phyloP scores from a whole-genome alignment of 2,797 vertebrate species.

The Rhynchonycteris naso region DNA sequence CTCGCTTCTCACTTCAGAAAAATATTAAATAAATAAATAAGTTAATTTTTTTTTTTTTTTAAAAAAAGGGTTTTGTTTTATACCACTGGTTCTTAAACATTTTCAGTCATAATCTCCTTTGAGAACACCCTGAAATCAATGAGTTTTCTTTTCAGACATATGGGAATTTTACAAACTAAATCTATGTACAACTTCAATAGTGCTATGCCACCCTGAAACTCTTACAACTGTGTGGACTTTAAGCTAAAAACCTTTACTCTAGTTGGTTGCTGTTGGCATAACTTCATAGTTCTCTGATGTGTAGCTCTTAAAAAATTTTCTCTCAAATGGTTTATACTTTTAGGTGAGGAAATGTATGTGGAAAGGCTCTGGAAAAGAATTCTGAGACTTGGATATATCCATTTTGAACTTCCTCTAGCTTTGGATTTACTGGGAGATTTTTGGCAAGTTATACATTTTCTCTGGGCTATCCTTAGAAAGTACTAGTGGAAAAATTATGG shows the following conservation, averaged over 20 bases:
- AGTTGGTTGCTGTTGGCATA: background rate
- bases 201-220: background rate
- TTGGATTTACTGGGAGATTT: background rate
- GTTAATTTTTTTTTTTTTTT: background rate
- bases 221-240: background rate
- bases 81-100: background rate
- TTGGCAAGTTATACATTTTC: background rate
- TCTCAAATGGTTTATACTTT: background rate
- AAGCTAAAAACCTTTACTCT: background rate
- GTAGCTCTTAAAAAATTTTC: background rate
- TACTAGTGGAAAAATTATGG: background rate
- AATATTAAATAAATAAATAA: too few species aligned
- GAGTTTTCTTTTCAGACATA: background rate
- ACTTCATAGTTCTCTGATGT: background rate
- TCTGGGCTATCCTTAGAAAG: background rate
- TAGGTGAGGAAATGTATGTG: background rate
- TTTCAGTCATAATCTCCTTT: background rate
- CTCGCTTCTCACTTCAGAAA: too few species aligned
- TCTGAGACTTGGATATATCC: background rate
- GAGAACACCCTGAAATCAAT: background rate
- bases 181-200: background rate
- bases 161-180: background rate
- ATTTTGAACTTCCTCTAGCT: background rate
- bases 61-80: background rate
- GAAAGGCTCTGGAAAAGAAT: background rate